phyloP scores from a whole-genome alignment of 2,113 vertebrate genomes.

The Neofelis nebulosa region DNA sequence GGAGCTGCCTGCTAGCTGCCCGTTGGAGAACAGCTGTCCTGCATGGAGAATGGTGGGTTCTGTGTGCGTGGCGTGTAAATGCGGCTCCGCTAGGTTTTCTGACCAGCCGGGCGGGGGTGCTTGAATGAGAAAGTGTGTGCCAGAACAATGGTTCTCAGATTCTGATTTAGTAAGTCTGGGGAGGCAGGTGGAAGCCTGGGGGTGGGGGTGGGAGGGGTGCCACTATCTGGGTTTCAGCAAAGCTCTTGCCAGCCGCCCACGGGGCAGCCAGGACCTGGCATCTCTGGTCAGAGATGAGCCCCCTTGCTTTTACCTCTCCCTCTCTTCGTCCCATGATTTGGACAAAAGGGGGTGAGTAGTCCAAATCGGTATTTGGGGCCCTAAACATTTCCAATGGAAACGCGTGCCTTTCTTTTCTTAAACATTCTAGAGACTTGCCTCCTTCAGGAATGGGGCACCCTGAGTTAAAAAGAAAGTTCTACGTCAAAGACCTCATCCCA shows the following conservation, averaged over 20 bases:
- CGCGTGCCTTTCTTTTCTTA: not conserved
- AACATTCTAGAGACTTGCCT: not conserved
- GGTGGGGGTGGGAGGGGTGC: too few relatives aligned
- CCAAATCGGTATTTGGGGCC: not conserved
- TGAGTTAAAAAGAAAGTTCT: not conserved
- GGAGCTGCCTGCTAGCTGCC: not conserved
- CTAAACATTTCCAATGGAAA: not conserved
- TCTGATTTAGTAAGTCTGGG: not conserved
- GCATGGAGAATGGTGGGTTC: not conserved
- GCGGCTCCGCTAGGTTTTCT: not conserved
- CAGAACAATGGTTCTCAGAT: not conserved
- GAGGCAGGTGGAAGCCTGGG: not conserved
- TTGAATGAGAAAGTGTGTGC: not conserved
- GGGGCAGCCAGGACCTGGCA: not conserved
- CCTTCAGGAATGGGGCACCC: not conserved
- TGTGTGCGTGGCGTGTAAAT: rapidly evolving
- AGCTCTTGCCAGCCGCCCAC: too few relatives aligned
- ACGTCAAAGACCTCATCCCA: not conserved
- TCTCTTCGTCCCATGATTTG: rapidly evolving
- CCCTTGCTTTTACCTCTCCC: rapidly evolving
- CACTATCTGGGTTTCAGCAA: not conserved
- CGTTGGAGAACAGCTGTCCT: not conserved
- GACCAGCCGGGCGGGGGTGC: not conserved
- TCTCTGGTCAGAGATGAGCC: not conserved
- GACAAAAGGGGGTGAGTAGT: not conserved